A percentile compares a stretch with the other conserved stretches of the same genome.
These are phyloP conservation scores for Drosophila borborema DNA, from an alignment of 2,888 invertebrate species.

Conservation along the genomic window DNA sequence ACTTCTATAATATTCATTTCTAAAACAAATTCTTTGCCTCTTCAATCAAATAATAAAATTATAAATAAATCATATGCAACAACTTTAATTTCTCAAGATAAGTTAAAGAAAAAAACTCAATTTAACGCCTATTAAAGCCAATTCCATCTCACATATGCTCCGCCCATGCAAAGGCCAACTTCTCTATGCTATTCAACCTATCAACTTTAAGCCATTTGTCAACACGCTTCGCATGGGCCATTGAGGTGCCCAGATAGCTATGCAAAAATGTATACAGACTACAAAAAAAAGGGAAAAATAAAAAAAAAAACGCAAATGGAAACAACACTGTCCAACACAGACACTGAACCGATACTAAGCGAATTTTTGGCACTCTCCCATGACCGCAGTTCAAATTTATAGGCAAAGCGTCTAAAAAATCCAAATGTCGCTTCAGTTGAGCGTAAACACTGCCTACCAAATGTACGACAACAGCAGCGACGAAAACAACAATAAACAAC, in stretches of 20 bases:
- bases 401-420: constrained; percentile 66
- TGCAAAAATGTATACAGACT: constrained; percentile 53
- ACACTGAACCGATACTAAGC: constrained; percentile 28
- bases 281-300: constrained; percentile 21
- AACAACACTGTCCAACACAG: constrained; percentile 14
- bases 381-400: constrained; percentile 69
- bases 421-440: constrained; percentile 75
- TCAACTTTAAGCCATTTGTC: constrained; percentile 70
- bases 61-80: background rate
- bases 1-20: background rate
- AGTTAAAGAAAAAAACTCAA: constrained; percentile 8
- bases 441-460: constrained; percentile 75
- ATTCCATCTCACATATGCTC: constrained; percentile 9
- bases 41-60: background rate
- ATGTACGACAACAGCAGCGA: constrained; percentile 46
- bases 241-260: constrained; percentile 37
- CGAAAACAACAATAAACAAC: constrained; percentile 34
- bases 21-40: background rate
- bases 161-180: background rate
- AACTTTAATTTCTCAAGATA: background rate
- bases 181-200: constrained; percentile 3
- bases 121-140: constrained; percentile 43
- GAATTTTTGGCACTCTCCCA: constrained; percentile 39
- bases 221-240: constrained; percentile 43
- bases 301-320: constrained; percentile 9